Evolutionary conservation across 2,888 invertebrate genomes (phyloP), one percentile per base, ranked within the genome.

Genomic region (Seira sanloemensis): DNA sequence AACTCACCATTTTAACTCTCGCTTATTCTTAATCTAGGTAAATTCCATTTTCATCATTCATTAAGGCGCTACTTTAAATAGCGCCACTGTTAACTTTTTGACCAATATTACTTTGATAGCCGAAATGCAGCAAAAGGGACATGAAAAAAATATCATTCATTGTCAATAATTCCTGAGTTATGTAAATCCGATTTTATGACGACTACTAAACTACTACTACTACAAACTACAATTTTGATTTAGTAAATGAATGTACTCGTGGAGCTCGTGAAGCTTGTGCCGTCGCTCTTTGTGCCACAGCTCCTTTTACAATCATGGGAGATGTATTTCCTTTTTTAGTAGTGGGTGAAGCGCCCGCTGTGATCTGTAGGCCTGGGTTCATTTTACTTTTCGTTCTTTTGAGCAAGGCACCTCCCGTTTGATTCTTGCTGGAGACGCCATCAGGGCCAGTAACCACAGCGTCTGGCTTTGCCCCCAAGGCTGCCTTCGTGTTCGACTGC

Each of bases 341-440:
- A 16, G 7, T 26, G 24, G 27, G 2, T 68, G 18, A 18, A 7
- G 24, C 23, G 54, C 1, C 54, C 25, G 50, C 54, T 23, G n/a
- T 16, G 18, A 18, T 25, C 21, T n/a, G 71, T 7, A 46, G 2
- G 25, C 12, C 25, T 19, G 2, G 25, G 18, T 23, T 27, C 0
- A 37, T 74, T 26, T 75, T 75, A 50, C 81, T 81, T 75, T 75
- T 75, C 16, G 81, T 50, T 26, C 46, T 27, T 27, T 81, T 81
- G 16, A 81, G 74, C 5, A 75, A 19, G 2, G 62, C 69, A 1
- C 81, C 75, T 23, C 75, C 81, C 4, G 23, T n/a, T n/a, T n/a
- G 62, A 46, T 50, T 69, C 37, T 68, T 80, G 0, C 62, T 58
- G 26, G 21, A 18, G 54, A 24, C 46, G 7, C 74, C 81, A 50